These are phyloP conservation scores for Condylura cristata DNA, from an alignment of 2,113 vertebrate species.

Conservation along the genomic window DNA sequence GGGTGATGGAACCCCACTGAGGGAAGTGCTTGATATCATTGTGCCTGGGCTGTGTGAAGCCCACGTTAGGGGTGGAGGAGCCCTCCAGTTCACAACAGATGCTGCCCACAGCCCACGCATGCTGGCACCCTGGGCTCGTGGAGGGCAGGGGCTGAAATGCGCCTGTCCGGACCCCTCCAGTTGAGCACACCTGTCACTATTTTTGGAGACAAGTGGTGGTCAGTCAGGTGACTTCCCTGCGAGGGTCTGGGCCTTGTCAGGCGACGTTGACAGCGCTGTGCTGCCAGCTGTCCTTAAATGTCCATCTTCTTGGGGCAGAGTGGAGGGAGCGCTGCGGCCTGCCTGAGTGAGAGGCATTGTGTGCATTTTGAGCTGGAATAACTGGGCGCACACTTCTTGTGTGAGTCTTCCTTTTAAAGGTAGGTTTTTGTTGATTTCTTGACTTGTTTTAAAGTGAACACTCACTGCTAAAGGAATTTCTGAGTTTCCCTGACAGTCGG, in stretches of 20 bases:
- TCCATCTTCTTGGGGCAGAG: conserved; percentile 59
- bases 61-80: background rate
- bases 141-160: conserved; percentile 23
- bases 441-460: conserved; percentile 31
- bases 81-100: background rate
- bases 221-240: conserved; percentile 46
- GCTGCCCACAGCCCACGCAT: background rate
- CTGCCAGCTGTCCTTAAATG: conserved; percentile 62
- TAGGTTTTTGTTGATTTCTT: background rate
- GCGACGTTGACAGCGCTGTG: conserved; percentile 46
- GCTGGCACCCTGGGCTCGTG: background rate
- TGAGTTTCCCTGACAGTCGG: background rate
- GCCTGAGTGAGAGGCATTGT: background rate
- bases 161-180: background rate
- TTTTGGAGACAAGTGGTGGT: conserved; percentile 27
- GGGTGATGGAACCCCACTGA: background rate
- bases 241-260: conserved; percentile 73
- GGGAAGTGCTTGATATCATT: background rate
- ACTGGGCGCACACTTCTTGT: background rate
- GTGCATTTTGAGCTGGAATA: conserved; percentile 13
- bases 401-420: conserved; percentile 50
- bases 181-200: conserved; percentile 65
- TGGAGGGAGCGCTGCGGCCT: background rate
- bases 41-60: background rate
- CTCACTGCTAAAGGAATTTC: conserved; percentile 10